phyloP scores from a whole-genome alignment of 2,113 vertebrate genomes.

The Vulpes ferrilata region DNA sequence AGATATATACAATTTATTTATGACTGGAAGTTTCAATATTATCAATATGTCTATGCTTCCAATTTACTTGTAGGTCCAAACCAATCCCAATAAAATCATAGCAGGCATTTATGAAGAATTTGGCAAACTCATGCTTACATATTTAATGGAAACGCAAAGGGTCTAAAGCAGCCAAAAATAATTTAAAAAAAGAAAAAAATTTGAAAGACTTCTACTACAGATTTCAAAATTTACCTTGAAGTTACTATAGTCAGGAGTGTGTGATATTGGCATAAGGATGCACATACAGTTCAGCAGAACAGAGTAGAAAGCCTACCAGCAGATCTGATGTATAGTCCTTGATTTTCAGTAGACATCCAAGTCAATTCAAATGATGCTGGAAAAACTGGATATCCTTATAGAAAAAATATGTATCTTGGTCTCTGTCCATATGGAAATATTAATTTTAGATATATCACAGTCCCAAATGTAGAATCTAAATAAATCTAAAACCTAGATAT shows the following conservation, averaged over 20 bases:
- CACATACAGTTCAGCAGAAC: background rate
- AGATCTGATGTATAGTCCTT: background rate
- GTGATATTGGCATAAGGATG: background rate
- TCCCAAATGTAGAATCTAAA: background rate
- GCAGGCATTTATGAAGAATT: background rate
- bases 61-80: background rate
- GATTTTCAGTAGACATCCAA: background rate
- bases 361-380: background rate
- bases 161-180: background rate
- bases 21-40: background rate
- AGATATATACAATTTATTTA: background rate
- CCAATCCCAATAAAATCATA: background rate
- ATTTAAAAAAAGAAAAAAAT: background rate
- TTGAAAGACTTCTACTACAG: background rate
- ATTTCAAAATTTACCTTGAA: background rate
- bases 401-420: background rate
- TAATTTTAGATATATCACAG: background rate
- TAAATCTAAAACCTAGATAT: background rate
- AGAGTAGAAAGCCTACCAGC: background rate
- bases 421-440: background rate
- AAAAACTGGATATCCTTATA: background rate
- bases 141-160: background rate
- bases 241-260: background rate
- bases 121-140: background rate
- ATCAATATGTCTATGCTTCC: background rate